Conservation (phyloP, 2,888 invertebrate species). For the Phyllotreta striolata region DNA sequence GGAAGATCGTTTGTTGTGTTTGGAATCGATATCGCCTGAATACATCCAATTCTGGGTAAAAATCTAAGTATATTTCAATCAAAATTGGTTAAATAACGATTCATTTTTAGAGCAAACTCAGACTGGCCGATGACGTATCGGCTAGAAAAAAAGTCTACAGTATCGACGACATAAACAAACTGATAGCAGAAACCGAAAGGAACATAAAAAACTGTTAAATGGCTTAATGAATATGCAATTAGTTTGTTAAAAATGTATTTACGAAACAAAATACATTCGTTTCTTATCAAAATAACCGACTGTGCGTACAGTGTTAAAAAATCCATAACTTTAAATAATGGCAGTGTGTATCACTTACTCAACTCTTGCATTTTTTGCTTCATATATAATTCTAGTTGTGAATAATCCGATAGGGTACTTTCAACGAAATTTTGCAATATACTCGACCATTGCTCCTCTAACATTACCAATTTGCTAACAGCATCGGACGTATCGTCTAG, state of each 20-base stretch:
- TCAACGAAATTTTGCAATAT: constrained; percentile 80
- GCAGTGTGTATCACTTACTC: constrained; percentile 34
- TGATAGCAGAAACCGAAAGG: constrained; percentile 53
- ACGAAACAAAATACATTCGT: constrained; percentile 17
- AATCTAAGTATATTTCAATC: constrained; percentile 2
- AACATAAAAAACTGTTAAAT: background rate
- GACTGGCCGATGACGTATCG: constrained; percentile 42
- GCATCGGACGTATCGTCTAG: constrained; percentile 80
- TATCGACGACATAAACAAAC: constrained; percentile 54
- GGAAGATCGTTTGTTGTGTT: constrained; percentile 75
- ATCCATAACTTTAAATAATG: constrained; percentile 17
- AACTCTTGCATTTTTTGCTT: constrained; percentile 71
- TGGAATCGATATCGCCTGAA: constrained; percentile 83
- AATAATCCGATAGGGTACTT: constrained; percentile 80
- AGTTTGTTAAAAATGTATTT: constrained; percentile 20
- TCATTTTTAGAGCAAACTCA: constrained; percentile 48
- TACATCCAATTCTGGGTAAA: constrained; percentile 75
- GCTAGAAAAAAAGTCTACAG: constrained; percentile 54
- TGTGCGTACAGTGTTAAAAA: constrained; percentile 29
- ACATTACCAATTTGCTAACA: constrained; percentile 75
- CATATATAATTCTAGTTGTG: constrained; percentile 82
- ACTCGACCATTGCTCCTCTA: constrained; percentile 80
- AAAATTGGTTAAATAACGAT: constrained; percentile 12
- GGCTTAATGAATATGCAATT: no score
- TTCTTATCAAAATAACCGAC: constrained; percentile 33